Evolutionary conservation across 2,888 invertebrate genomes (phyloP), one percentile per base, ranked within the genome.

Genomic region (Melanchra persicariae): DNA sequence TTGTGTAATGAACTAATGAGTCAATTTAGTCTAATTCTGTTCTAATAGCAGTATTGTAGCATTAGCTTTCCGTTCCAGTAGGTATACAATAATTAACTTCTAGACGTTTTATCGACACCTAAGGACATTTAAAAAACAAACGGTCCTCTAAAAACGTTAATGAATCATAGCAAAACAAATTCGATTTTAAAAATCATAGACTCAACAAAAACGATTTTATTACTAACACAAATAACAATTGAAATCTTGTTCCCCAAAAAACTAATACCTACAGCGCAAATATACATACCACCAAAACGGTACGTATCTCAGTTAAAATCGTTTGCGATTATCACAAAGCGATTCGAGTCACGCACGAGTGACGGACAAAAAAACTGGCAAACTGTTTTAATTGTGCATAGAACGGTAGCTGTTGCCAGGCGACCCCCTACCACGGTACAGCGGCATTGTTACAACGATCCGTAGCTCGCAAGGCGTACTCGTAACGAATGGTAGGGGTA

Each of bases 301-400:
- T 83, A 83, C 81, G 85, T 85, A 81, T 83, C 84, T 78, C 74
- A 58, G 75, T 79, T 70, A 45, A 81, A 83, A 77, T 81, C 75
- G 70, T 69, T 75, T 57, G 82, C 83, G 81, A 85, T 79, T 82
- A 77, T 71, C 84, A 82, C 81, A 77, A 82, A 81, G 80, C 82
- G 73, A 80, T 72, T 58, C 68, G 30, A 69, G 85, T 86, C 85
- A 85, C 85, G 85, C 86, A 85, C 85, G 78, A 86, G 70, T 85
- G 80, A 73, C 72, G 62, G 47, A 83, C 72, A 82, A 86, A 86
- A 83, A 85, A 85, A 66, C 80, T 74, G 69, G 80, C 76, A 73
- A 83, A 85, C 86, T 82, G 85, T 83, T 81, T 81, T 80, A 80
- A 80, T 80, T 83, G 83, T 82, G 74, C 81, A 78, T 68, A 71